Base-by-base conservation (phyloP, 2,888 invertebrate species). In the Callosobruchus maculatus region DNA sequence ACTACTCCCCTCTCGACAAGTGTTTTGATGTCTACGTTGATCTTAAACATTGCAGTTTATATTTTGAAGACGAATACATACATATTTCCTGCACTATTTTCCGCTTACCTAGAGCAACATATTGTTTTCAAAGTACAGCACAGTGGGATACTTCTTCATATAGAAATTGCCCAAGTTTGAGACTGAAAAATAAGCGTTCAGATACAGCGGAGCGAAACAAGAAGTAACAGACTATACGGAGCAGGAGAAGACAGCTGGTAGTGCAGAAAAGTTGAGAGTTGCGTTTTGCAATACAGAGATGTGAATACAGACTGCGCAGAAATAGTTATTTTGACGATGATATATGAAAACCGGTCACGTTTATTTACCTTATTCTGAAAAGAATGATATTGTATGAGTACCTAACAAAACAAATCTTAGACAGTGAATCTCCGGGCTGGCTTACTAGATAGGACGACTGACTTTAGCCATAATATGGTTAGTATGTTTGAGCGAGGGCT, bases 181-280 rank as follows among this genome's bases (percentile, higher is more conserved):
- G 83, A 84, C 81, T 83, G 81, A 83, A 84, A 84, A 84, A 83
- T 83, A 82, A 83, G 82, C 80, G 79, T 81, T 81, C 81, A 81
- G 81, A 81, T 80, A 79, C 73, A 74, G 70, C 72, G 80, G 81
- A 80, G 82, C 82, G 82, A 82, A 81, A 84, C 83, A 83, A 78
- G 83, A 82, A 81, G 81, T 80, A 81, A 49, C 18, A 49, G 49
- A 49, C 49, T 49, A 18, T 49, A 49, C 13, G 13, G 49, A 49
- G 82, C 81, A 83, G 13, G 49, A 49, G 82, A 82, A 83, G 82
- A 82, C 83, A 82, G 84, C 82, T 83, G 82, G 81, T 82, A 82
- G 82, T 80, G 49, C 49, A 49, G 49, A 13, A 49, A 49, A 49
- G 49, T 49, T 49, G 49, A 7, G 5, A 18, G 7, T 26, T 26